Percentiles rank a stretch among this genome's conserved stretches.
These are phyloP conservation scores for Sardinella longiceps DNA, from an alignment of 2,797 vertebrate genomes.

Conservation along the genomic window DNA sequence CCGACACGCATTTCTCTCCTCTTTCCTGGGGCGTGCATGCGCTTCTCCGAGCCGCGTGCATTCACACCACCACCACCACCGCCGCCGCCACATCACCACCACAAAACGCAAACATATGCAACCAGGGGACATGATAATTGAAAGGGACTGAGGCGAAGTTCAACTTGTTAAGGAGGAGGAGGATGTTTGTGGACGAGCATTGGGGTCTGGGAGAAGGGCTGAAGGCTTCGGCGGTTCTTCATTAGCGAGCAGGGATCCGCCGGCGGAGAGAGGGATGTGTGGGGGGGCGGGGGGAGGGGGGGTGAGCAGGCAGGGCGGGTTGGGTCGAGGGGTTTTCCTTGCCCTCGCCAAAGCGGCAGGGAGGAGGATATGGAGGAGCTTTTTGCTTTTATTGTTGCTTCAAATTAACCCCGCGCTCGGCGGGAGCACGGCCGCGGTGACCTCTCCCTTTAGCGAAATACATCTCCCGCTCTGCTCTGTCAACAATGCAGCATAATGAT, in stretches of 20 bases:
- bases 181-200: conserved; percentile 4
- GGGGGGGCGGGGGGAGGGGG: neutral
- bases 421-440: conserved; percentile 46
- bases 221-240: neutral
- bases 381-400: conserved; percentile 61
- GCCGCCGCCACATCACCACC: too few relatives aligned
- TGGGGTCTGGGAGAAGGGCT: conserved; percentile 9
- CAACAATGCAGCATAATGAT: conserved; percentile 25
- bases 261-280: neutral
- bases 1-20: conserved; percentile 50
- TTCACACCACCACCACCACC: conserved; percentile 34
- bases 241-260: neutral
- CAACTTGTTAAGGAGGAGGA: conserved; percentile 6
- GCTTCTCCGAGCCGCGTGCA: too few relatives aligned
- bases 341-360: conserved; percentile 6
- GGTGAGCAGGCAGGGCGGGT: neutral
- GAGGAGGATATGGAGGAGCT: conserved; percentile 53
- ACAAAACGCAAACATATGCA: conserved; percentile 51
- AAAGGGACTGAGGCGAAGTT: conserved; percentile 34
- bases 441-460: conserved; percentile 63
- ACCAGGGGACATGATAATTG: conserved; percentile 45
- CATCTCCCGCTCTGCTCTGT: conserved; percentile 44
- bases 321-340: neutral
- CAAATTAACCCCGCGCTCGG: conserved; percentile 64
- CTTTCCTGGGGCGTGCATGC: conserved; percentile 29